These are phyloP conservation scores for Nipponia nippon DNA, from an alignment of 2,113 vertebrate genomes.

Conservation along the genomic window DNA sequence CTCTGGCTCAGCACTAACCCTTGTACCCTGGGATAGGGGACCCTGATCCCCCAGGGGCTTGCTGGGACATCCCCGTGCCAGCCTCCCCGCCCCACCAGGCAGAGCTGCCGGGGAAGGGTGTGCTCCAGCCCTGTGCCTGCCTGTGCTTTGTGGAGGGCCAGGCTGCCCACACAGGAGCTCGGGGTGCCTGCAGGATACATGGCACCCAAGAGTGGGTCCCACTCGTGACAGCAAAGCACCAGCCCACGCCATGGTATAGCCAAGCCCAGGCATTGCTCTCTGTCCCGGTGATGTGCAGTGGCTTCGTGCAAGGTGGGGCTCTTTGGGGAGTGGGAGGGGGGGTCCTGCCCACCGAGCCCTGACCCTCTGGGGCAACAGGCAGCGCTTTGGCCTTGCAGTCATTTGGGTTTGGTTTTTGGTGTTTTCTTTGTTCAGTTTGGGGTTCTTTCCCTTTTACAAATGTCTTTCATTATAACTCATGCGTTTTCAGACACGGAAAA, in stretches of 20 bases:
- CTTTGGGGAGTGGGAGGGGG: rapidly evolving
- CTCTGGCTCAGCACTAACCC: not conserved
- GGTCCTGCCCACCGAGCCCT: not conserved
- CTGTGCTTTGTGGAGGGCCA: not conserved
- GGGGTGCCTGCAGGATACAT: not conserved
- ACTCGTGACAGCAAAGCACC: not conserved
- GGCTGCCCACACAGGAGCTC: not conserved
- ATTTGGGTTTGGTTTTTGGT: not conserved
- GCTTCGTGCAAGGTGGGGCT: not conserved
- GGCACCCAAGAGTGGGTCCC: not conserved
- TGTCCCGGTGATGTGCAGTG: not conserved
- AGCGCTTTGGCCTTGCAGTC: not conserved
- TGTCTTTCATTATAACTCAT: conserved; percentile 39
- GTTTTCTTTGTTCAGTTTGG: not conserved
- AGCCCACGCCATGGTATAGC: rapidly evolving
- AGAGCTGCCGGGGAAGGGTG: not conserved
- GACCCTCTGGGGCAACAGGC: not conserved
- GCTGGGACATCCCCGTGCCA: not conserved
- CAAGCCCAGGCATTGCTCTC: not conserved
- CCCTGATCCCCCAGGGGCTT: rapidly evolving
- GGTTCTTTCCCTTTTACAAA: not conserved
- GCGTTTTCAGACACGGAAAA: conserved; percentile 20
- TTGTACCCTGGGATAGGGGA: not conserved
- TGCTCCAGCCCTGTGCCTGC: not conserved
- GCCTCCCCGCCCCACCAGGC: rapidly evolving